Conservation (phyloP, 37 sponge, comb jelly and placozoan genomes). For the Halisarca cf. caerulea region DNA sequence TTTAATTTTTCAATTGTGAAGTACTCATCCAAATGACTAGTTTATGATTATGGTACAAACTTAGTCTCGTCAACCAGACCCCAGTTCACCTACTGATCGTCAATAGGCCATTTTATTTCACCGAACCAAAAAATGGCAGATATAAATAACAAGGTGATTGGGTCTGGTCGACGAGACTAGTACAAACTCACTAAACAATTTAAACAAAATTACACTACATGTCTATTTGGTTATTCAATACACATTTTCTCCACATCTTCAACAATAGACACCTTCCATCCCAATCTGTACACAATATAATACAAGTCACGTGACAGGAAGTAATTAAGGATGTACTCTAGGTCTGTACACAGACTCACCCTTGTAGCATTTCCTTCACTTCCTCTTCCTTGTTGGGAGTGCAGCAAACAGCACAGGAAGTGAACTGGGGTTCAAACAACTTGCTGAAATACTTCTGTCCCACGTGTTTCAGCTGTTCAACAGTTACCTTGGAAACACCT, state of each 20-base stretch:
- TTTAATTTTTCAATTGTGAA: too few relatives aligned
- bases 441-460: slow-evolving; percentile 64
- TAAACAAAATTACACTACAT: too few relatives aligned
- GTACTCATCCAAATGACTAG: too few relatives aligned
- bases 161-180: too few relatives aligned
- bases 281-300: neutral
- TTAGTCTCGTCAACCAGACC: too few relatives aligned
- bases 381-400: slow-evolving; percentile 79
- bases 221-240: too few relatives aligned
- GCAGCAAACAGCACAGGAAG: slow-evolving; percentile 77
- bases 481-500: slow-evolving; percentile 69
- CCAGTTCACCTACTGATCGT: too few relatives aligned
- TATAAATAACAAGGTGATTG: too few relatives aligned
- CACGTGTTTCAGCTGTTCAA: slow-evolving; percentile 66
- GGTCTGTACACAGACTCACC: slow-evolving; percentile 39
- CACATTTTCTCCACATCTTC: neutral
- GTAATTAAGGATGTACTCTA: neutral
- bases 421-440: slow-evolving; percentile 55
- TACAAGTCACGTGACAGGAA: neutral
- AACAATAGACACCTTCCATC: slow-evolving; percentile 3
- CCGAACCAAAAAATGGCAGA: too few relatives aligned
- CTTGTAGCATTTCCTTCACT: slow-evolving; percentile 53
- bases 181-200: too few relatives aligned
- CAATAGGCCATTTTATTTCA: too few relatives aligned
- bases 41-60: too few relatives aligned